phyloP scores from a whole-genome alignment of 2,113 vertebrate species.

The Grus americana region DNA sequence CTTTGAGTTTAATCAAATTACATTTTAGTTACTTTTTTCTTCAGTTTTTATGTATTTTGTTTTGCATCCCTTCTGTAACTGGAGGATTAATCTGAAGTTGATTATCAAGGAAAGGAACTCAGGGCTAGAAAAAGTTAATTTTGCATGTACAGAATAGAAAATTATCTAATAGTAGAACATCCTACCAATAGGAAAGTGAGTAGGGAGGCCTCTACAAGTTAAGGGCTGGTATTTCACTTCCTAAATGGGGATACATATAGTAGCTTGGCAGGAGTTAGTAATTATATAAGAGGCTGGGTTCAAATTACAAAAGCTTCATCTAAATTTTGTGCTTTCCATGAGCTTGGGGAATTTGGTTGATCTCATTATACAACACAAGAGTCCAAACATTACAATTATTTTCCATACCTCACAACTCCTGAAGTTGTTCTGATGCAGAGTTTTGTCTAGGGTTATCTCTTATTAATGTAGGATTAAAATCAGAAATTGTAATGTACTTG shows the following conservation, averaged over 20 bases:
- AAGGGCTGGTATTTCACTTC: not conserved
- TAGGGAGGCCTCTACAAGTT: not conserved
- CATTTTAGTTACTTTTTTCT: not conserved
- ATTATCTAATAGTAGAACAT: not conserved
- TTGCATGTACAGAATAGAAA: not conserved
- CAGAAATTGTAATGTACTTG: not conserved
- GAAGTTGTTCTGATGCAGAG: not conserved
- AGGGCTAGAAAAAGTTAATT: not conserved
- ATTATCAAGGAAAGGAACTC: not conserved
- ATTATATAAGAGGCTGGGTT: not conserved
- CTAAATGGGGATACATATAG: not conserved
- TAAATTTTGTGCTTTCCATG: not conserved
- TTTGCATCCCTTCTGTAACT: not conserved
- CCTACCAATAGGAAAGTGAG: not conserved
- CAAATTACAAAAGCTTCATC: not conserved
- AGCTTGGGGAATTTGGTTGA: not conserved
- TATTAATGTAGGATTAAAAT: not conserved
- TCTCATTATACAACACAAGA: not conserved
- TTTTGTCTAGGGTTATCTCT: not conserved
- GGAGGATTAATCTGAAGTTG: not conserved
- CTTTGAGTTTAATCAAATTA: not conserved
- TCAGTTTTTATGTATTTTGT: not conserved
- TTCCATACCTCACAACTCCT: not conserved
- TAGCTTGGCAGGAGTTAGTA: accelerated
- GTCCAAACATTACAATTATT: not conserved